Conservation (phyloP, 2,113 vertebrate genomes). For the Excalfactoria chinensis region DNA sequence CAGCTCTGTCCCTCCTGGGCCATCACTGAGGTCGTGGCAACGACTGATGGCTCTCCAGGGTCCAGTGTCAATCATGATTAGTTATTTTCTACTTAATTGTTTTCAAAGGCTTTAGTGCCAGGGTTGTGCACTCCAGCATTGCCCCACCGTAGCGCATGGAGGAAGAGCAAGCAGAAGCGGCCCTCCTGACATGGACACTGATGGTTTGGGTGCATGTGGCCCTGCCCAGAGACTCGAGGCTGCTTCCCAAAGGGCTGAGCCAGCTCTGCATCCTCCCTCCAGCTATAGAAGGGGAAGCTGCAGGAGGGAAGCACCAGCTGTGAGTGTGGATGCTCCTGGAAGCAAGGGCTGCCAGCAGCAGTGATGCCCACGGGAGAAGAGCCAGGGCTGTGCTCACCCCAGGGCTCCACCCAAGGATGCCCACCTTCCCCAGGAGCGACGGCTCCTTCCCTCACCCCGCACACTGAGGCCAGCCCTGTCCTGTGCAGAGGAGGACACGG, state of each 20-base stretch:
- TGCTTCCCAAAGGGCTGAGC: not conserved
- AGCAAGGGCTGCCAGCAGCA: not conserved
- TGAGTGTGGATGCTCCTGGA: not conserved
- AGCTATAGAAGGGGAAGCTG: not conserved
- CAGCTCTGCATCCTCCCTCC: not conserved
- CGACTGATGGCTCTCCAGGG: constrained; percentile 65
- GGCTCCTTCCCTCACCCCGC: not conserved
- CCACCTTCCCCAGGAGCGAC: too few relatives aligned
- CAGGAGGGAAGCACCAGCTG: not conserved
- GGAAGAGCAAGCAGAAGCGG: constrained; percentile 26
- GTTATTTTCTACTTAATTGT: constrained; percentile 78
- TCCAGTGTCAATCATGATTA: constrained; percentile 76
- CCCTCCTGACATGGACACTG: not conserved
- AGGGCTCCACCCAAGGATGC: not conserved
- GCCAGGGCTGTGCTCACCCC: not conserved
- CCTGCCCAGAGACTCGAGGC: not conserved
- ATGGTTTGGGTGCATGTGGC: not conserved
- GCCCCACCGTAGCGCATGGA: not conserved
- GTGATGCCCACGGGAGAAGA: not conserved
- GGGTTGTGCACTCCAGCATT: not conserved
- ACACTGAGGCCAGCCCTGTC: not conserved
- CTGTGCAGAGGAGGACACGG: not conserved
- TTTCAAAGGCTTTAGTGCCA: constrained; percentile 32
- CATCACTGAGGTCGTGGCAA: constrained; percentile 48
- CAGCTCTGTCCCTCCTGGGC: not conserved